Evolutionary conservation across 2,113 vertebrate genomes (phyloP).

Genomic region (Xenopus laevis): DNA sequence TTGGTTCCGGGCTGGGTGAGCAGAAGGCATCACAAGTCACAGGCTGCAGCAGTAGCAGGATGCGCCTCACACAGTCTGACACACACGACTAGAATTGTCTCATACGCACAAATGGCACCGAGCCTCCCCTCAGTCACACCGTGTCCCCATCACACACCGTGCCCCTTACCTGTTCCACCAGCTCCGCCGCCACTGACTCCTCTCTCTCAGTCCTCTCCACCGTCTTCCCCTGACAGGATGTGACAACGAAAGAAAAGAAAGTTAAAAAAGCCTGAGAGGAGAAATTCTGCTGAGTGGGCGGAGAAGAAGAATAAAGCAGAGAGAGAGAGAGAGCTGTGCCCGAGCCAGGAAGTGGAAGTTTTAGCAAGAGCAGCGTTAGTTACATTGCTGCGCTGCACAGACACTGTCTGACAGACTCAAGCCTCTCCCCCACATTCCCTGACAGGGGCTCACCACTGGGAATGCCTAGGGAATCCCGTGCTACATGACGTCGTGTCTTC

Average conservation of each 20-base stretch:
- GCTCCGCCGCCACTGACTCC: no score
- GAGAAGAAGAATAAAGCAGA: no score
- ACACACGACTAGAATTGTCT: no score
- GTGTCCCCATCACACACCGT: background rate
- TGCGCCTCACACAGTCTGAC: no score
- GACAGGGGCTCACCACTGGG: slow-evolving; percentile 1
- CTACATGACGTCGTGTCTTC: background rate
- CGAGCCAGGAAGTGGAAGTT: slow-evolving; percentile 38
- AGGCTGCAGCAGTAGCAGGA: no score
- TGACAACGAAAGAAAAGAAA: slow-evolving; percentile 19
- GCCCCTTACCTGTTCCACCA: background rate
- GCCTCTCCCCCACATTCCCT: slow-evolving; percentile 15
- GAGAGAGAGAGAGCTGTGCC: no score
- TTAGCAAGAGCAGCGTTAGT: background rate
- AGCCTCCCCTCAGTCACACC: no score
- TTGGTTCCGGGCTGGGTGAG: no score
- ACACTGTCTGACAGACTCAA: no score
- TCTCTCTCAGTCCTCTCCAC: background rate
- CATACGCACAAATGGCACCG: no score
- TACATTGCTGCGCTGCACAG: background rate
- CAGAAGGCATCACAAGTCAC: no score
- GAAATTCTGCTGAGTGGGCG: slow-evolving; percentile 15
- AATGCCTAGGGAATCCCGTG: slow-evolving; percentile 24
- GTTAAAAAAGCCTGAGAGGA: background rate
- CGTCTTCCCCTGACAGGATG: slow-evolving; percentile 12